phyloP scores from a whole-genome alignment of 1,140 invertebrate genomes.

The Aphis craccivora region DNA sequence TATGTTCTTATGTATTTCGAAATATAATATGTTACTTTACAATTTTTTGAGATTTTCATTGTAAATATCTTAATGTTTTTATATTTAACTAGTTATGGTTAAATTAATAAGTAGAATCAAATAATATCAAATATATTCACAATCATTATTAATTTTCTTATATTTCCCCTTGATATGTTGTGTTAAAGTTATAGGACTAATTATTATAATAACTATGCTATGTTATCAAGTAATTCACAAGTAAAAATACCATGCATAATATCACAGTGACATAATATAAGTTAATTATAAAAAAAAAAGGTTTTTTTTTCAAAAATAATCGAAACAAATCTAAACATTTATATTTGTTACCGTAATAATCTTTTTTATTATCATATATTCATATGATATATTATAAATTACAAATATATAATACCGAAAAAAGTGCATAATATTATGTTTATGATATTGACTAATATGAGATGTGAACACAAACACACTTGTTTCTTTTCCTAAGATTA shows the following conservation, averaged over 20 bases:
- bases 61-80: no score
- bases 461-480: conserved; percentile 4
- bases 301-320: not conserved
- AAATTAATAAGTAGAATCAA: not conserved
- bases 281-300: not conserved
- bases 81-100: not conserved
- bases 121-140: not conserved
- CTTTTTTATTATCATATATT: not conserved
- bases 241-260: not conserved
- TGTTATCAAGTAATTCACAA: not conserved
- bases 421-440: not conserved
- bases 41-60: not conserved
- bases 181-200: not conserved
- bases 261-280: not conserved
- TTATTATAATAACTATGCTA: not conserved
- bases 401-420: not conserved
- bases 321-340: not conserved
- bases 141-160: not conserved
- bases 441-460: not conserved
- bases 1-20: no score
- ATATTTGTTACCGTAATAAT: not conserved
- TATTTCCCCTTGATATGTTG: not conserved
- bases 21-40: no score
- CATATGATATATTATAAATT: not conserved
- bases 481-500: not conserved